These are phyloP conservation scores for Carassius gibelio DNA, from an alignment of 2,113 vertebrate genomes.

Conservation along the genomic window DNA sequence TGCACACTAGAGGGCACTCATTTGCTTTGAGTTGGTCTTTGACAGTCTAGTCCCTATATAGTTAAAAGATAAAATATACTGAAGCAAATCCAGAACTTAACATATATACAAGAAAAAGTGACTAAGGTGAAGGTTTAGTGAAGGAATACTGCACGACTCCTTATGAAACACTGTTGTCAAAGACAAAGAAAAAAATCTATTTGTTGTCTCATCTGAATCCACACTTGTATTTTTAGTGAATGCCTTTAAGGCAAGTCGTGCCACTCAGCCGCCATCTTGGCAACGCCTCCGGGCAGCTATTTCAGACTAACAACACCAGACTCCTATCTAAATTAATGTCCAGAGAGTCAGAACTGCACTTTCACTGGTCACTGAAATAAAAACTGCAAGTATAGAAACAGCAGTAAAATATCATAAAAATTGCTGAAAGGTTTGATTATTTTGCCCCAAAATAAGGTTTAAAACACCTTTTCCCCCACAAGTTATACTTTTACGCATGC, in stretches of 20 bases:
- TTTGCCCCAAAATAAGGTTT: too few relatives aligned
- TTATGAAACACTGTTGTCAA: not conserved
- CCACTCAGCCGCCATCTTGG: too few relatives aligned
- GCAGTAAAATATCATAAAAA: too few relatives aligned
- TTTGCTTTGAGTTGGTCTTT: constrained; percentile 10
- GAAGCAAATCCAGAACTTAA: not conserved
- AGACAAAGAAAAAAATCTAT: not conserved
- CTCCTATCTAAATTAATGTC: too few relatives aligned
- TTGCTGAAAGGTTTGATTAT: too few relatives aligned
- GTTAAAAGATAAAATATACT: not conserved
- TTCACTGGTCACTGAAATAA: too few relatives aligned
- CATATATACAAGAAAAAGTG: not conserved
- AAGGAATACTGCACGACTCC: not conserved
- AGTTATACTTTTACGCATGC: too few relatives aligned
- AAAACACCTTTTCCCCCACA: too few relatives aligned
- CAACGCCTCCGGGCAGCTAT: too few relatives aligned
- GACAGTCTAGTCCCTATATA: not conserved
- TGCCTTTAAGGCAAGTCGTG: not conserved
- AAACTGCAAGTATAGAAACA: too few relatives aligned
- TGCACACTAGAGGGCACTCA: constrained; percentile 44
- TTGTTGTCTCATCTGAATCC: not conserved
- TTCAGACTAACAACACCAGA: too few relatives aligned
- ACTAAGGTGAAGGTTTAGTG: not conserved
- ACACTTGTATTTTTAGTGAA: not conserved
- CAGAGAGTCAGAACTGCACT: too few relatives aligned